These are phyloP conservation scores for Congeria kusceri DNA, from an alignment of 2,888 invertebrate species.

Conservation along the genomic window DNA sequence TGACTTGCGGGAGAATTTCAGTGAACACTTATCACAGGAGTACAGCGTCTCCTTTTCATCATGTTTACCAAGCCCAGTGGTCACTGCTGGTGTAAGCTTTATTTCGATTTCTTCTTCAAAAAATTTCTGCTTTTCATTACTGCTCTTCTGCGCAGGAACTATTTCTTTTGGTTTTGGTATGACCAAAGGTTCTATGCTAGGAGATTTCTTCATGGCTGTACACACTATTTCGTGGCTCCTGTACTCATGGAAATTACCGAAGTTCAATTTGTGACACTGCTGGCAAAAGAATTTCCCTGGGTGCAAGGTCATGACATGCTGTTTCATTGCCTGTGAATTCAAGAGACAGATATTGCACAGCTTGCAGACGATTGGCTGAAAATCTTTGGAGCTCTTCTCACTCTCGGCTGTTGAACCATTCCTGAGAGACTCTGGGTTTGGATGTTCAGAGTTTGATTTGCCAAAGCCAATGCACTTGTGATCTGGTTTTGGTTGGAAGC, in stretches of 20 bases:
- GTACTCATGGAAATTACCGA: slow-evolving; percentile 45
- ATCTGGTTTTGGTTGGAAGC: no score
- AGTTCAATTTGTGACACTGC: slow-evolving; percentile 48
- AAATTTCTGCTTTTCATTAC: not conserved
- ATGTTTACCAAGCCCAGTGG: not conserved
- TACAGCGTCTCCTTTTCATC: slow-evolving; percentile 7
- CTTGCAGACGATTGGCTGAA: no score
- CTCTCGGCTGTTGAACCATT: no score
- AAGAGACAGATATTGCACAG: no score
- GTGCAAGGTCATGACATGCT: no score
- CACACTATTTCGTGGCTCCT: slow-evolving; percentile 62
- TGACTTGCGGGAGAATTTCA: slow-evolving; percentile 53
- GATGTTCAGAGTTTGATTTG: no score
- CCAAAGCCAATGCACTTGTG: no score
- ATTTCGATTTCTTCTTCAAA: slow-evolving; percentile 16
- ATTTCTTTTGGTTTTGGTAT: not conserved
- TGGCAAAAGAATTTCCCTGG: slow-evolving; percentile 34
- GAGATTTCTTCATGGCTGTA: slow-evolving; percentile 17
- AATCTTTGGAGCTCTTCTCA: no score
- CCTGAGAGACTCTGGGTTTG: no score
- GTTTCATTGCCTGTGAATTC: no score
- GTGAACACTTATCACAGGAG: slow-evolving; percentile 67
- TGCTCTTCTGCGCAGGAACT: not conserved
- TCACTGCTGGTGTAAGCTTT: slow-evolving; percentile 19
- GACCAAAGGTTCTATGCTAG: not conserved